Evolutionary conservation across 2,113 vertebrate genomes (phyloP), one percentile per base, ranked within the genome.

Genomic region (Varanus komodoensis): DNA sequence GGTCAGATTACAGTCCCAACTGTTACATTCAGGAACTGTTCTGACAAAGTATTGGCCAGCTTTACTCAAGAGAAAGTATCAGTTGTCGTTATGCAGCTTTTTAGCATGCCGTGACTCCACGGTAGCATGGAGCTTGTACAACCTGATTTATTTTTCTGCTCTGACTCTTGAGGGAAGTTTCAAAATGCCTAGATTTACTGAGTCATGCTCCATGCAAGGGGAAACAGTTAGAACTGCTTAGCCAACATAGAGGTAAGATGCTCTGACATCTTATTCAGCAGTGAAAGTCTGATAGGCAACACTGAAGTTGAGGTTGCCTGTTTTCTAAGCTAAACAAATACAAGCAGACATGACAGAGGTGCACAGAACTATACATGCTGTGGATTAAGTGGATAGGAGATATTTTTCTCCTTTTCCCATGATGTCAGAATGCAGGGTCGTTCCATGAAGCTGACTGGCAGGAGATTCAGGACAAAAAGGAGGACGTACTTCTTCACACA

Each of bases 1-100:
- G 91, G 80, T 95, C 87, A 34, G 88, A 80, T 92, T 95, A 91
- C 94, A 93, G 92, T 82, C 89, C 83, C 88, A 69, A 17, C 0
- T 6, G 77, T 64, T 85, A 92, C 38, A 82, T 83, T 86, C 48
- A 3, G 29, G 68, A 81, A 8, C 17, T 4, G 38, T 38, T 29
- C 82, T 61, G 44, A 52, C 21, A 68, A 48, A 15, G 48, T 74
- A 21, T 57, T 25, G 6, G 38, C 27, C 6, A 61, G 19, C 11
- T 44, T 68, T 85, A 9, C 34, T 29, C n/a, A 50, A 27, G 21
- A 29, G 6, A 75, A 52, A 27, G 21, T 29, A 75, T 23, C 9
- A 34, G 15, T 3, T 27, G 57, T 44, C 54, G 75, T 64, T 64
- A 78, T 5, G 12, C 61, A 67, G 12, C 44, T 79, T 14, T 75